These are phyloP conservation scores for Ormyrus nitidulus DNA, from an alignment of 2,888 invertebrate genomes.

Conservation along the genomic window DNA sequence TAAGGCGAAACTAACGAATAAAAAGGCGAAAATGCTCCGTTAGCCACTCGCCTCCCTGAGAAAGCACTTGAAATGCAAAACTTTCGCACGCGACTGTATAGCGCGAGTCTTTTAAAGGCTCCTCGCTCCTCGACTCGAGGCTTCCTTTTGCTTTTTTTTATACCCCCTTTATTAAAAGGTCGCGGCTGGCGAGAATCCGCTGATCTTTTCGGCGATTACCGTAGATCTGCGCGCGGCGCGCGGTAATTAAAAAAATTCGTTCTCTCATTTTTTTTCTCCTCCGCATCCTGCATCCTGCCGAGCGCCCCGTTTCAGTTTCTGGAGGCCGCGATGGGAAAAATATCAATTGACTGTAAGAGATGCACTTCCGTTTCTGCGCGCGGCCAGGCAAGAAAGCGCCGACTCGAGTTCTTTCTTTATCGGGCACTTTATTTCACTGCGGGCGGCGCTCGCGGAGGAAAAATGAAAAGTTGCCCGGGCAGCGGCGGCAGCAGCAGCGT, in stretches of 20 bases:
- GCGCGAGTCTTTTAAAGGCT: slow-evolving; percentile 39
- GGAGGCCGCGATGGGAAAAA: slow-evolving; percentile 28
- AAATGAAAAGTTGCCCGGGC: slow-evolving; percentile 41
- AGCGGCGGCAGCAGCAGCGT: neutral
- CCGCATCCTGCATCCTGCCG: neutral
- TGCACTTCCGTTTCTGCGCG: neutral
- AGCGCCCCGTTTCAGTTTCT: slow-evolving; percentile 11
- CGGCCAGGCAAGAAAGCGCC: neutral
- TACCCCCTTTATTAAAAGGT: slow-evolving; percentile 46
- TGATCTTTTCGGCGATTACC: slow-evolving; percentile 53
- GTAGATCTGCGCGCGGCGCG: slow-evolving; percentile 32
- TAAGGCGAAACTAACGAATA: slow-evolving; percentile 9
- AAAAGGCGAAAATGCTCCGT: slow-evolving; percentile 31
- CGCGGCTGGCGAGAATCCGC: slow-evolving; percentile 44
- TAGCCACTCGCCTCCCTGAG: slow-evolving; percentile 3
- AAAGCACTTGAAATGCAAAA: slow-evolving; percentile 26
- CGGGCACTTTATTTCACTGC: slow-evolving; percentile 4
- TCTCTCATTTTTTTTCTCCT: neutral
- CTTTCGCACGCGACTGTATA: slow-evolving; percentile 26
- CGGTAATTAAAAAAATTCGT: slow-evolving; percentile 53
- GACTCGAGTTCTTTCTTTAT: slow-evolving; percentile 5
- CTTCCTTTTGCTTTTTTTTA: slow-evolving; percentile 29
- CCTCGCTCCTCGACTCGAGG: neutral
- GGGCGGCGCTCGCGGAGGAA: neutral
- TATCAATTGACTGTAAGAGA: slow-evolving; percentile 33